Evolutionary conservation across 2,797 vertebrate species (phyloP), one percentile per base, ranked within the genome.

Genomic region (Oryzias sinensis): DNA sequence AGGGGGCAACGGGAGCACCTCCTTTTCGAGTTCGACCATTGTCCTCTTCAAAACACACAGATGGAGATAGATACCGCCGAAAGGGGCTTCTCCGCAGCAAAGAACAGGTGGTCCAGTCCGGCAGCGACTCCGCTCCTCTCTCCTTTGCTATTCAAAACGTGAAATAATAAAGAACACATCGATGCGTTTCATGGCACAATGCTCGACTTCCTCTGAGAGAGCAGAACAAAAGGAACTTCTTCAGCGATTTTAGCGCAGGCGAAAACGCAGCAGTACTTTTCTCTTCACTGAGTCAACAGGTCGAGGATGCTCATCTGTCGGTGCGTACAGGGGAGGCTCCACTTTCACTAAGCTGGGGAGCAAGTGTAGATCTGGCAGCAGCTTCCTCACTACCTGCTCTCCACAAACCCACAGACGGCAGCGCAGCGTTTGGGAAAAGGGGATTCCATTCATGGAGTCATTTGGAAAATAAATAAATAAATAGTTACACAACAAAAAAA

Each of bases 1-100:
- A 56, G 93, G 93, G 27, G 92, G 93, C 72, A 93, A 72, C 53
- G 92, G 93, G 74, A 92, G 91, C 44, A 93, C 92, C 56, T 93
- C 92, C 76, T 92, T 93, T 53, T 94, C 93, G 78, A 92, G 72
- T 77, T 93, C 91, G 27, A 92, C 91, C 92, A 93, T 93, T 70
- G 74, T 89, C 65, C 53, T 59, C 69, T 56, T 72, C 56, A 64
- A 74, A 79, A 59, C 57, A 70, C 70, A 59, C 29, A 86, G 49
- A 71, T 58, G 68, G 60, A 66, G 49, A 83, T 41, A 62, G 47
- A 77, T 59, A 79, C 67, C 61, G 73, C 72, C 46, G 72, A 74
- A 59, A 75, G 72, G 55, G 42, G 78, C 75, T 62, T 68, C 76
- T 85, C 82, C 71, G 56, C 69, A 55, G 49, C 24, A 37, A 37